These are phyloP conservation scores for Petrocephalus microphthalmus DNA, from an alignment of 2,113 vertebrate species.

Conservation along the genomic window DNA sequence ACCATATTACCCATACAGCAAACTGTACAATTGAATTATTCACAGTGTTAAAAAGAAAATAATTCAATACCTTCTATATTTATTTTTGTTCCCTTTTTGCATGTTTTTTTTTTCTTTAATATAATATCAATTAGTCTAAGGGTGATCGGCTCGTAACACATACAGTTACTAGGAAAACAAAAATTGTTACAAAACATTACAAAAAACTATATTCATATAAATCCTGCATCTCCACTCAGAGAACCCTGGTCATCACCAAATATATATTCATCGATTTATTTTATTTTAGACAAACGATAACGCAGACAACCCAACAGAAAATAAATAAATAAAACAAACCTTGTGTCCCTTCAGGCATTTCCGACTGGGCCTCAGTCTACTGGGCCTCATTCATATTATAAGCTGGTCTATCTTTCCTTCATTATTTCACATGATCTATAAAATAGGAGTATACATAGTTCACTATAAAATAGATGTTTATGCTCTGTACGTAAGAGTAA, in stretches of 20 bases:
- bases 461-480: constrained; percentile 52
- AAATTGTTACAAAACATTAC: constrained; percentile 97
- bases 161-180: constrained; percentile 92
- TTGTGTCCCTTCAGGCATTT: constrained; percentile 40
- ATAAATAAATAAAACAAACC: constrained; percentile 32
- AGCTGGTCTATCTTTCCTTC: constrained; percentile 44
- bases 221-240: constrained; percentile 91
- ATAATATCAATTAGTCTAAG: constrained; percentile 70
- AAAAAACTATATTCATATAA: constrained; percentile 99
- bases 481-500: constrained; percentile 54
- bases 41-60: constrained; percentile 99
- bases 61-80: constrained; percentile 69
- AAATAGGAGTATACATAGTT: constrained; percentile 63
- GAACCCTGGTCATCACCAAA: constrained; percentile 74
- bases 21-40: constrained; percentile 99
- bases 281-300: constrained; percentile 43
- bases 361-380: background rate
- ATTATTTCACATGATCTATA: constrained; percentile 57
- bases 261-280: constrained; percentile 46
- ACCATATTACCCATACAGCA: constrained; percentile 97
- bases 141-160: constrained; percentile 84
- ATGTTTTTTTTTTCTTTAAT: constrained; percentile 55
- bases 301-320: constrained; percentile 41
- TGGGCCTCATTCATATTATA: background rate
- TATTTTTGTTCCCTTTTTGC: constrained; percentile 48